phyloP scores from a whole-genome alignment of 2,888 invertebrate genomes.

The Eristalis tenax region DNA sequence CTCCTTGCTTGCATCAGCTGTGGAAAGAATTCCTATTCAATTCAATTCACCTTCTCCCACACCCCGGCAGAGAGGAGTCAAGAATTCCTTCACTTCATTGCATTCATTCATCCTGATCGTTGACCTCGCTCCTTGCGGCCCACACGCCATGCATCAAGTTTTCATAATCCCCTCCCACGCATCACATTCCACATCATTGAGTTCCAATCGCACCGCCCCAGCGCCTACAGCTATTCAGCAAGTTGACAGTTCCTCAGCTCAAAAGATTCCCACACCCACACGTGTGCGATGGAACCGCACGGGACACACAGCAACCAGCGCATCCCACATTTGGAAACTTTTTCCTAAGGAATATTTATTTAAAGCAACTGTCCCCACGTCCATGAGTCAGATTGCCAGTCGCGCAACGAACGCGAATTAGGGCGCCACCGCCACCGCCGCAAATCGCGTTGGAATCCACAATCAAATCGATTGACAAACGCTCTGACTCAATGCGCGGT shows the following conservation, averaged over 20 bases:
- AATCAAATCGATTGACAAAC: constrained; percentile 57
- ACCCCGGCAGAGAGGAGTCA: background rate
- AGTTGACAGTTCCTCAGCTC: background rate
- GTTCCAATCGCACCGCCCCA: background rate
- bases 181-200: background rate
- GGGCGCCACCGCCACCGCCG: constrained; percentile 29
- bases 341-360: background rate
- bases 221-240: background rate
- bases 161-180: background rate
- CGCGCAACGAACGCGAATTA: constrained; percentile 37
- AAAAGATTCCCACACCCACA: background rate
- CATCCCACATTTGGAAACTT: background rate
- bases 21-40: background rate
- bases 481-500: constrained; percentile 1
- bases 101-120: background rate
- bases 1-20: background rate
- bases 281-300: background rate
- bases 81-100: background rate
- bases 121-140: background rate
- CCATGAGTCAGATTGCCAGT: constrained; percentile 40
- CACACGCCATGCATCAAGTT: background rate
- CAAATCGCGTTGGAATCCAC: constrained; percentile 13
- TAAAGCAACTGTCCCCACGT: background rate
- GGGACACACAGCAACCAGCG: background rate
- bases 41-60: background rate